Evolutionary conservation across 37 sponge, comb jelly and placozoan species (phyloP).

Genomic region (Chondrosia reniformis): DNA sequence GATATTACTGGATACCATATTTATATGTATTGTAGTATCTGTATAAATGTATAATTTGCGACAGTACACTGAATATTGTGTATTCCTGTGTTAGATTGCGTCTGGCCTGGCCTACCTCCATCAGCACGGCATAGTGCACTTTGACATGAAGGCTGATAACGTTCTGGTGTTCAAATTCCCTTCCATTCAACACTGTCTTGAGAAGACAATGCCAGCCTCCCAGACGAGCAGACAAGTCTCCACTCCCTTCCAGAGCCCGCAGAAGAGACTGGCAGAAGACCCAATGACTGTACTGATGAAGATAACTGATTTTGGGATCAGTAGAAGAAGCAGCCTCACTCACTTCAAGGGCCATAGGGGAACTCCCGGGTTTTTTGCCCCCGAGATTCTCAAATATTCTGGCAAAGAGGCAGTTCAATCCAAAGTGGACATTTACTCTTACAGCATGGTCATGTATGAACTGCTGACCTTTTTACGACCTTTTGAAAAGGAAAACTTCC

Average conservation of each 20-base stretch:
- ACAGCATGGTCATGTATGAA: constrained; percentile 88
- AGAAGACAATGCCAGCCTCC: background rate
- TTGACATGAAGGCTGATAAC: constrained; percentile 88
- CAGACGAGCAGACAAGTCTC: too few species aligned
- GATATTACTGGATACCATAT: background rate
- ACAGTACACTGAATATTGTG: background rate
- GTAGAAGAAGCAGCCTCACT: constrained; percentile 53
- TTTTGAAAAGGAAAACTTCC: constrained; percentile 72
- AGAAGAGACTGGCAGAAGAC: background rate
- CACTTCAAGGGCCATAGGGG: constrained; percentile 77
- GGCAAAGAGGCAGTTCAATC: constrained; percentile 79
- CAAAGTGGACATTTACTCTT: constrained; percentile 88
- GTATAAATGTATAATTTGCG: too few species aligned
- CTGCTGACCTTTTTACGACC: constrained; percentile 66
- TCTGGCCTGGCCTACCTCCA: constrained; percentile 82
- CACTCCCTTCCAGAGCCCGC: background rate
- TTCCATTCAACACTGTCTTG: constrained; percentile 38
- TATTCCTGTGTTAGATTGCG: constrained; percentile 41
- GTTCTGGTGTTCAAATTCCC: constrained; percentile 87
- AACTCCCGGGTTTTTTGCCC: constrained; percentile 91
- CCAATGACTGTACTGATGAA: constrained; percentile 48
- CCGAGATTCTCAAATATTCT: constrained; percentile 80
- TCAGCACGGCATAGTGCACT: constrained; percentile 63
- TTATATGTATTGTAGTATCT: background rate
- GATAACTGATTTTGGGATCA: constrained; percentile 91